Evolutionary conservation across 2,797 vertebrate genomes (phyloP).

Genomic region (Channallabes apus): DNA sequence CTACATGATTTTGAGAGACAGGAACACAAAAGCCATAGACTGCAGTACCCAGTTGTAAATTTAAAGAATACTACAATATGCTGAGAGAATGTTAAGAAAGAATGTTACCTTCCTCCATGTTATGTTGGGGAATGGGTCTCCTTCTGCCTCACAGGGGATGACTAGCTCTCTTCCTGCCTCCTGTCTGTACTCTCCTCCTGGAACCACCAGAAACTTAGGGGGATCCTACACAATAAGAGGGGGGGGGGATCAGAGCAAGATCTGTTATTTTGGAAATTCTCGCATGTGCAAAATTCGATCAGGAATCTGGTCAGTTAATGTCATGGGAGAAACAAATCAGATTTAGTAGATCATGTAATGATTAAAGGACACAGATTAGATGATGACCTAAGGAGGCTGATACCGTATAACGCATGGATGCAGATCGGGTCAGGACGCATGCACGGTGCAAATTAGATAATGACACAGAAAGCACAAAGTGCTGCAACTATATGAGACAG

Average conservation of each 20-base stretch:
- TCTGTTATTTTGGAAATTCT: background rate
- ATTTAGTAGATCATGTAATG: too few species aligned
- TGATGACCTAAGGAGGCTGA: background rate
- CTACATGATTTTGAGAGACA: background rate
- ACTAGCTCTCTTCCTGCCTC: conserved; percentile 96
- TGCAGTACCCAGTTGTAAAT: background rate
- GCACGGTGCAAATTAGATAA: background rate
- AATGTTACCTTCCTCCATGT: conserved; percentile 93
- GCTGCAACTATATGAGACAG: background rate
- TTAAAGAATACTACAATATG: background rate
- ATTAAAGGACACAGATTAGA: background rate
- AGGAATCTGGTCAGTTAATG: too few species aligned
- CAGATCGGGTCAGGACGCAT: background rate
- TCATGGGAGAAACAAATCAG: background rate
- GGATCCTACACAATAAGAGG: conserved; percentile 79
- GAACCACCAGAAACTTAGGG: conserved; percentile 99
- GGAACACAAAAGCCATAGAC: background rate
- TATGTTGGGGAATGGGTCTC: conserved; percentile 97
- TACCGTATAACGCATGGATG: background rate
- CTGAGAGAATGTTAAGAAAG: background rate
- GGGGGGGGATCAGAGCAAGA: conserved; percentile 15
- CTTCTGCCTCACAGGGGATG: conserved; percentile 95
- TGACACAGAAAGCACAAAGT: background rate
- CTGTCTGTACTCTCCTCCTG: conserved; percentile 98
- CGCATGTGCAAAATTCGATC: too few species aligned